Conservation (phyloP, 1,140 invertebrate species). For the Papilio aristodemus region DNA sequence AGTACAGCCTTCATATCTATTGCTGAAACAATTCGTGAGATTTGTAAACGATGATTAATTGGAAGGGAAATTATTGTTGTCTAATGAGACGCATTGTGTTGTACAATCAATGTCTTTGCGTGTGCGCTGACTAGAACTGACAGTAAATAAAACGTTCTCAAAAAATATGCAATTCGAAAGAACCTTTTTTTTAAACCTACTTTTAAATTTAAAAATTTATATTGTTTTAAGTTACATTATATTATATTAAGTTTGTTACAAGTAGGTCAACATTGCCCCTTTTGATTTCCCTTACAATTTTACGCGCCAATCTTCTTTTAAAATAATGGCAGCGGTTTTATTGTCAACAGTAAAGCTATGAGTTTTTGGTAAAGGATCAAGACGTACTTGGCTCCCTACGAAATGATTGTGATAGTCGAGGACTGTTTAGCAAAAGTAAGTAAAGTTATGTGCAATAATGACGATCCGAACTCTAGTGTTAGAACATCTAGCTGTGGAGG, state of each 20-base stretch:
- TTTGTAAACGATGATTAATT: background rate
- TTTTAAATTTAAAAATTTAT: background rate
- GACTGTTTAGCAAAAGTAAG: too few species aligned
- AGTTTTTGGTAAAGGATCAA: background rate
- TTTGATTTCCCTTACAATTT: too few species aligned
- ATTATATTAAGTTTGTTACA: too few species aligned
- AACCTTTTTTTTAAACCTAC: background rate
- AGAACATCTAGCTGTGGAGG: too few species aligned
- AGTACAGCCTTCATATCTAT: background rate
- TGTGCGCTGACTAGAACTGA: background rate
- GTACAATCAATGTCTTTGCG: background rate
- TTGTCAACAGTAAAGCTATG: background rate
- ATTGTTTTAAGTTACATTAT: background rate
- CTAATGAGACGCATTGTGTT: background rate
- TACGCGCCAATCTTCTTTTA: background rate
- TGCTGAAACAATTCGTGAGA: conserved; percentile 1
- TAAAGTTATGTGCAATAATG: too few species aligned
- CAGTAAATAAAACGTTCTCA: background rate
- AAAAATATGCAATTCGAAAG: background rate
- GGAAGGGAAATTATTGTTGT: background rate
- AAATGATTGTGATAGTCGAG: too few species aligned
- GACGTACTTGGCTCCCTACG: background rate
- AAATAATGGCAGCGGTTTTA: conserved; percentile 2
- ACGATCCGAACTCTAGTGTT: too few species aligned
- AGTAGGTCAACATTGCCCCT: too few species aligned